Base-by-base conservation (phyloP, 2,888 invertebrate species). In the Chironomus riparius region DNA sequence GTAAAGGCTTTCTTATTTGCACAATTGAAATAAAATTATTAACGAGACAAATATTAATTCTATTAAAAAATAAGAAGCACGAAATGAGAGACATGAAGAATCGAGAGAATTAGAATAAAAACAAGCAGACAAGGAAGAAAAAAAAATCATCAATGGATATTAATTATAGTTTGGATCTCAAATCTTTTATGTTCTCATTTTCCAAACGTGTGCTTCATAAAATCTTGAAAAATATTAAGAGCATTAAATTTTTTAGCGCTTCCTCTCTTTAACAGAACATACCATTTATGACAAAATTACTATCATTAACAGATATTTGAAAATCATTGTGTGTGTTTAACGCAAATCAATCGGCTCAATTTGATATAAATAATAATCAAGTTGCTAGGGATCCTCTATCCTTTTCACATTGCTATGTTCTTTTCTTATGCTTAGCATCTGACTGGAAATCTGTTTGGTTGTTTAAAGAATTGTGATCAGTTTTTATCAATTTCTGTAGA, bases 121-220 rank as follows among this genome's bases (percentile, higher is more conserved):
- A 4, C 5, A n/a, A 68, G 13, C 22, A 18, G 65, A 65, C 18
- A 21, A 24, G 21, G 24, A 65, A 24, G 65, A 65, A 22, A 4
- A 28, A 65, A 22, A 38, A 38, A 10, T 38, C 13, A 12, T 21
- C 13, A 1, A 65, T 4, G 13, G 18, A 22, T 22, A 68, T 21
- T 68, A 68, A 68, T 68, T 68, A 68, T 68, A 68, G 68, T 68
- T 68, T 68, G 15, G 38, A 68, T 68, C 68, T n/a, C 47, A 15
- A 13, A 15, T 12, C 18, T 18, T 4, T 65, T 22, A 22, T 15
- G 24, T 24, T 21, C 38, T 38, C 18, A 13, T 21, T 21, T 10
- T 15, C 3, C 15, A 28, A 38, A 68, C 68, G 68, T 47, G 68
- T 47, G 28, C 68, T 22, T n/a, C 38, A 38, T 38, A 18, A 68